Base-by-base conservation (phyloP, 1,140 invertebrate genomes). In the Macrobrachium rosenbergii region DNA sequence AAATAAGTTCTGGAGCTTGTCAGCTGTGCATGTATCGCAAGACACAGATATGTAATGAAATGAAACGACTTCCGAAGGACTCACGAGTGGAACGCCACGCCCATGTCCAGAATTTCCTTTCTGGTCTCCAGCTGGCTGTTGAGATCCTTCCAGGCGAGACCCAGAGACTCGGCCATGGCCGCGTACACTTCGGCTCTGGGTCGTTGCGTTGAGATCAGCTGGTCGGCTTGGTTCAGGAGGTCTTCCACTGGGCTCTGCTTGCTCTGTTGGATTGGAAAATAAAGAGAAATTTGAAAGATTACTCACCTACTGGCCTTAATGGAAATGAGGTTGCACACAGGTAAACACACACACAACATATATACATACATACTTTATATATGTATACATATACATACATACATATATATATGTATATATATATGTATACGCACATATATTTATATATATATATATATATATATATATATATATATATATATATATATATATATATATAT, bases 191-290 rank as follows among this genome's bases (percentile, higher is more conserved):
- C 89, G 94, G 93, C 95, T 88, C 95, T 93, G 17, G 95, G 95
- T 90, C 94, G 94, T 91, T 98, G 96, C 8, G 94, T 95, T 28
- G 95, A 94, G 88, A 97, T 96, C 88, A 97, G 92, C 90, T 95
- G 94, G 92, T 98, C 97, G 0, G 97, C 97, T 92, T 96, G 95
- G 63, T 95, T 93, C 73, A 98, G 94, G 80, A 98, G 94, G 92
- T 98, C 96, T 90, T 97, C 96, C 88, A 98, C 96, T 75, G 97
- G 97, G 91, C 95, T 96, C 91, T 98, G 96, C 92, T 98, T 97
- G 90, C 94, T 95, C 96, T 98, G 91, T 62, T 93, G 93, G 89
- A 82, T 87, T 80, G 89, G 82, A 73, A 67, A 79, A 67, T 73
- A 79, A 52, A 63, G 76, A 17, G 52, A 58, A 17, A 23, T 19